Conservation (phyloP, 2,797 vertebrate genomes). For the Austrolebias charrua region DNA sequence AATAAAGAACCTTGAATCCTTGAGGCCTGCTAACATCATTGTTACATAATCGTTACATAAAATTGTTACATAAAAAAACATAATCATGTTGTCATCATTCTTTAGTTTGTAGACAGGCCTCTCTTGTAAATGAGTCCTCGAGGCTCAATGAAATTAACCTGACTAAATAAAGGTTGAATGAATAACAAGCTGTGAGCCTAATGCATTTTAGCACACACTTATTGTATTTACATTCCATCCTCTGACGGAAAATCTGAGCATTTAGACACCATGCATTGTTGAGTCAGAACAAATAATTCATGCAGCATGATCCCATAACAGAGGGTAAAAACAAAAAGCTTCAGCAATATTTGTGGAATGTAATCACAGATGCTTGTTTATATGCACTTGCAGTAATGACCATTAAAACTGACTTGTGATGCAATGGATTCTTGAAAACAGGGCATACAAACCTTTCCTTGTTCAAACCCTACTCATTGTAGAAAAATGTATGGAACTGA, state of each 20-base stretch:
- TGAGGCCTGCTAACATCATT: neutral
- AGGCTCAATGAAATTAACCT: no score
- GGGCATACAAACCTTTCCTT: conserved; percentile 10
- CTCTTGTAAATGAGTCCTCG: no score
- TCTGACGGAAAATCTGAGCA: conserved; percentile 10
- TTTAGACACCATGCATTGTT: conserved; percentile 5
- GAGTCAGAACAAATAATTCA: conserved; percentile 18
- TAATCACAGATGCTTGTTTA: conserved; percentile 56
- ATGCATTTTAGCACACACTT: conserved; percentile 13
- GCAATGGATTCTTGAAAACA: conserved; percentile 10
- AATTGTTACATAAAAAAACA: no score
- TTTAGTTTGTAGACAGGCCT: no score
- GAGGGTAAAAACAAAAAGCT: conserved; percentile 27
- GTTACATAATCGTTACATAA: no score
- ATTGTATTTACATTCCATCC: conserved; percentile 17
- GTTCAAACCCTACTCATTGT: neutral
- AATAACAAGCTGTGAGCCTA: neutral
- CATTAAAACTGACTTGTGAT: conserved; percentile 19
- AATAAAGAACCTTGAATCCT: no score
- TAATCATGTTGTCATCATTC: no score
- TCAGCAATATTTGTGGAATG: conserved; percentile 43
- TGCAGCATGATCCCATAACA: conserved; percentile 20
- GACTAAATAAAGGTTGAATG: no score
- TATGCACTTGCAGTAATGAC: conserved; percentile 14
- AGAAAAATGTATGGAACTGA: neutral